Base-by-base conservation (phyloP, 1,140 invertebrate species). In the Ladona fulva region DNA sequence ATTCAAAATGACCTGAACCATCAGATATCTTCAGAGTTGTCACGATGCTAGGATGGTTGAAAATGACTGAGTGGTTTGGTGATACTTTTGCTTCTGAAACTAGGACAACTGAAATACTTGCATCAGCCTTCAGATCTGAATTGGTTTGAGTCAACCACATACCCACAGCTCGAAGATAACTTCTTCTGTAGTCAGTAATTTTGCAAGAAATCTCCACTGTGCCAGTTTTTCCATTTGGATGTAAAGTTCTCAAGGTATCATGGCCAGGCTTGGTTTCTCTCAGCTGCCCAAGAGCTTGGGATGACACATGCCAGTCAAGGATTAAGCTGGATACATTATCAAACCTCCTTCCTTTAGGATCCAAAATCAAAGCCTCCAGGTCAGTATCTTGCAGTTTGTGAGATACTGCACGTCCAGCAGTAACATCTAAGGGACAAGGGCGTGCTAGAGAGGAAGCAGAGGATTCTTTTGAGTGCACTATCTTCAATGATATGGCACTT, bases 211-310 rank as follows among this genome's bases (percentile, higher is more conserved):
- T 66, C 16, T 66, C 52, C n/a, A 66, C 14, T 6, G 52, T 66
- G 1, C 52, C 52, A 66, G 52, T 66, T 66, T 66, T 66, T 66
- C 52, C 52, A 66, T 66, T 66, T 66, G 52, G 52, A 66, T 66
- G 52, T 16, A 66, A 22, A 16, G n/a, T 22, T 22, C 52, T 66
- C 12, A 66, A 66, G 3, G 52, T 66, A 66, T 66, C 52, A 3
- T 16, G n/a, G 3, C 52, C 52, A 22, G 52, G 52, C 12, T 19
- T 19, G 14, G 16, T 22, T 19, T 66, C 52, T 12, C n/a, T 66
- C 52, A 66, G 52, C 52, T 3, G 3, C 52, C 52, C 52, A 19
- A 66, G 52, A 6, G n/a, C 3, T 1, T 66, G n/a, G 52, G 52
- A 66, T 66, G 52, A 66, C 3, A 66, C 16, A 22, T 66, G 52